Base-by-base conservation (phyloP, 2,113 vertebrate genomes). In the Opisthocomus hoazin region DNA sequence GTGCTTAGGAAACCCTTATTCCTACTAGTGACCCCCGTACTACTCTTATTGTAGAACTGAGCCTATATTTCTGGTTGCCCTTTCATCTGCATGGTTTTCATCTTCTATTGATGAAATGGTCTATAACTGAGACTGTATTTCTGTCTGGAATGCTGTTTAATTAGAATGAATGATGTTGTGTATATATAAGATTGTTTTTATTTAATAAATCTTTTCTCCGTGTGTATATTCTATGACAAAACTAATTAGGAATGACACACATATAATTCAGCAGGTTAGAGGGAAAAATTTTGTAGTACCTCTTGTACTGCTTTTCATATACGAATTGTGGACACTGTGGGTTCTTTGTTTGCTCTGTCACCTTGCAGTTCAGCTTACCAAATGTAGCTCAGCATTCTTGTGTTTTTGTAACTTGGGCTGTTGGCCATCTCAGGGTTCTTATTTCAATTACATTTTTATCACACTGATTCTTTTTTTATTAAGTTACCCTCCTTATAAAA, bases 241-340 rank as follows among this genome's bases (percentile, higher is more conserved):
- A 97, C 90, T 97, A 97, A 98, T 97, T 97, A 97, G 91, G 92
- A 95, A 90, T 91, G 97, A 97, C 95, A 97, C 90, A 94, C 93
- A 79, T 89, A 87, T 96, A 97, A 97, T 86, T 94, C 70, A 89
- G 45, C 96, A 96, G 53, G 66, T 70, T 89, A 77, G 76, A 96
- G 65, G 76, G 71, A 43, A 93, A 94, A 87, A 78, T 27, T 70
- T 75, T 94, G 87, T 76, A 82, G 80, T 93, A 69, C 87, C 23
- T 93, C 76, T 80, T 84, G 85, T 87, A 90, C 87, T 94, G 76
- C 83, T 90, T 93, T 90, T 88, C 94, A 77, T 95, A 90, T 61
- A 61, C 65, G 73, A 71, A 87, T 76, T 86, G 54, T 65, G 90
- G 90, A 89, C 70, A 95, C 90, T 96, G 61, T 95, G 65, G 73